Evolutionary conservation across 64 coral and sea anemone species (phyloP).

Genomic region (Montipora foliosa): DNA sequence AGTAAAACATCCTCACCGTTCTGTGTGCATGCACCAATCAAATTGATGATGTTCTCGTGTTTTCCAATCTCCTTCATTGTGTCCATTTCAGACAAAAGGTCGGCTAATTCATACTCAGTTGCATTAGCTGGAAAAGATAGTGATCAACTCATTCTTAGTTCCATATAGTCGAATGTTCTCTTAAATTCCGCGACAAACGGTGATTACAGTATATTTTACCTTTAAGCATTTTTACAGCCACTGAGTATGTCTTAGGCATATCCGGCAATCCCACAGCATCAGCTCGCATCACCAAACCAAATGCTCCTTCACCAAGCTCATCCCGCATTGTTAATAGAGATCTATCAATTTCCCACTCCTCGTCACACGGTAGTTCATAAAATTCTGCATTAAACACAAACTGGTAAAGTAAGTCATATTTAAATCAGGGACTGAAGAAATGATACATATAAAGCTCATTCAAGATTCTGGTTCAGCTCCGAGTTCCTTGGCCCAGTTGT

Average conservation of each 20-base stretch:
- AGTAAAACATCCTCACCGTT: constrained; percentile 43
- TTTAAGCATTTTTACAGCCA: constrained; percentile 97
- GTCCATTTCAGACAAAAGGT: constrained; percentile 93
- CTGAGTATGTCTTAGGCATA: constrained; percentile 51
- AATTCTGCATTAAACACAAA: constrained; percentile 51
- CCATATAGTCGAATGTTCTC: background rate
- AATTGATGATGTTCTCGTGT: constrained; percentile 91
- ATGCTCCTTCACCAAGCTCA: constrained; percentile 96
- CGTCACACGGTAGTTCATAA: constrained; percentile 80
- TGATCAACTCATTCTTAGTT: background rate
- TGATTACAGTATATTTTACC: constrained; percentile 39
- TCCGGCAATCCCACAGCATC: constrained; percentile 82
- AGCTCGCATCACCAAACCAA: constrained; percentile 94
- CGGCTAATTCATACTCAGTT: constrained; percentile 87
- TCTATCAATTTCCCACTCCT: constrained; percentile 98
- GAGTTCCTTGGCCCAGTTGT: too few relatives aligned
- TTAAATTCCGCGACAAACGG: background rate
- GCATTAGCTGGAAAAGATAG: constrained; percentile 75
- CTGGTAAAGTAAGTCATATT: background rate
- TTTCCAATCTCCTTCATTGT: constrained; percentile 95
- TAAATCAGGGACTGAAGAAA: too few relatives aligned
- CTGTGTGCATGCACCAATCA: constrained; percentile 91
- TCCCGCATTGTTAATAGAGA: constrained; percentile 86
- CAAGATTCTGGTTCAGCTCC: too few relatives aligned
- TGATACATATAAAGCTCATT: too few relatives aligned